phyloP scores from a whole-genome alignment of 2,797 vertebrate species.

The Urocyon cinereoargenteus region DNA sequence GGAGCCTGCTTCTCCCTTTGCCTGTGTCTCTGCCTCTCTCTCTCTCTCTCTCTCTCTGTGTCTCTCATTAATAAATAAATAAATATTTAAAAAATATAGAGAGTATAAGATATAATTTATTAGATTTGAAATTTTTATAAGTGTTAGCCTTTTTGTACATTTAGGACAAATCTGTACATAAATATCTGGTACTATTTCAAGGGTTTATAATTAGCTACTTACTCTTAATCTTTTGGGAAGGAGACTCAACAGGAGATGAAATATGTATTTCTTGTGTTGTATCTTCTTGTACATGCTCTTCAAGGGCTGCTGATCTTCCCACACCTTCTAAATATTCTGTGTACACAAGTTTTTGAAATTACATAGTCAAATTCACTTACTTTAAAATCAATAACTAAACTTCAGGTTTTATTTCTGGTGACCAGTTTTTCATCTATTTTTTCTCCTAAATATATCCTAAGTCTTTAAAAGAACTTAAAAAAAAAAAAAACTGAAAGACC shows the following conservation, averaged over 20 bases:
- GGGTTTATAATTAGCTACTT: constrained; percentile 82
- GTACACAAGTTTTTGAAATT: constrained; percentile 61
- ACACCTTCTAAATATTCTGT: constrained; percentile 94
- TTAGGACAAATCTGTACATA: not conserved
- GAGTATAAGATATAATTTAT: not conserved
- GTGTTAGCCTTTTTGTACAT: not conserved
- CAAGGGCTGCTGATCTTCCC: constrained; percentile 88
- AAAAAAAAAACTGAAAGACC: not conserved
- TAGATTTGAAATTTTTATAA: not conserved
- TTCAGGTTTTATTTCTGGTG: constrained; percentile 18
- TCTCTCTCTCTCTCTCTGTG: too few relatives aligned
- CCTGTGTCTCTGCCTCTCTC: too few relatives aligned
- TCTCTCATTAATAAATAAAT: too few relatives aligned
- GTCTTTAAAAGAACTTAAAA: constrained; percentile 40
- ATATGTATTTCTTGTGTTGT: constrained; percentile 91
- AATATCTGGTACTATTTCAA: not conserved
- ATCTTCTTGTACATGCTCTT: constrained; percentile 91
- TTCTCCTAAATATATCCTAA: not conserved
- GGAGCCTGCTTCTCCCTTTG: too few relatives aligned
- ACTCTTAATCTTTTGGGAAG: constrained; percentile 96
- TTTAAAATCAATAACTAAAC: constrained; percentile 34
- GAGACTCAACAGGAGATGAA: constrained; percentile 92
- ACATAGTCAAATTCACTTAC: constrained; percentile 49
- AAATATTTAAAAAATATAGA: not conserved
- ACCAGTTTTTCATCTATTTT: constrained; percentile 39